Percentiles rank a stretch among this genome's conserved stretches.
Conservation (phyloP, 1,140 invertebrate genomes). For the Zaprionus vittiger region DNA sequence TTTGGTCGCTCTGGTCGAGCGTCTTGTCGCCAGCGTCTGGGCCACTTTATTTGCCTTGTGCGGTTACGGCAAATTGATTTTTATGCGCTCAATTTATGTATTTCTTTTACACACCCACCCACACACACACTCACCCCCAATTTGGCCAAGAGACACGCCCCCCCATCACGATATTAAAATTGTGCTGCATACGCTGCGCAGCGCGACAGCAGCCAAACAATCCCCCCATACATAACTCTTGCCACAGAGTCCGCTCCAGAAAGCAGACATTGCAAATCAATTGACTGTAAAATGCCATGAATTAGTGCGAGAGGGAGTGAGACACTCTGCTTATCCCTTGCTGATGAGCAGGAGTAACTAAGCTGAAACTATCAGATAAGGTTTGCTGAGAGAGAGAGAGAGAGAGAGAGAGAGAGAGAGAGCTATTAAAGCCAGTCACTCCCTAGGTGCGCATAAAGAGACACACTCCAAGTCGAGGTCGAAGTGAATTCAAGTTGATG, state of each 20-base stretch:
- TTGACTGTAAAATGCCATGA: constrained; percentile 68
- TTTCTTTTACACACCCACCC: constrained; percentile 43
- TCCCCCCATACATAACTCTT: constrained; percentile 18
- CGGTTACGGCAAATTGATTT: constrained; percentile 80
- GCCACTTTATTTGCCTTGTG: constrained; percentile 66
- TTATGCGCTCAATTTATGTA: constrained; percentile 76
- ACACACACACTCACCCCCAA: background rate
- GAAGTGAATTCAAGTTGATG: background rate
- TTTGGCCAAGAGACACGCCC: background rate
- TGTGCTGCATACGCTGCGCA: constrained; percentile 25
- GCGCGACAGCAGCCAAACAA: constrained; percentile 2
- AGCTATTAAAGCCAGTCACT: no score
- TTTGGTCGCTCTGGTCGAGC: constrained; percentile 13
- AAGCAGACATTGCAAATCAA: constrained; percentile 57
- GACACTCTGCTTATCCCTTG: background rate
- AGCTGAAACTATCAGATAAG: background rate
- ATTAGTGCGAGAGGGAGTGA: constrained; percentile 30
- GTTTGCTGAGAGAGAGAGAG: no score
- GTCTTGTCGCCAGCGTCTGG: constrained; percentile 25
- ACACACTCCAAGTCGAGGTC: background rate
- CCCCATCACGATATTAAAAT: constrained; percentile 28
- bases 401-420: no score
- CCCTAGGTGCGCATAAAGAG: no score
- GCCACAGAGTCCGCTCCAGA: background rate
- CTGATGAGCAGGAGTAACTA: background rate